These are phyloP conservation scores for Synchiropus splendidus DNA, from an alignment of 2,113 vertebrate genomes.

Conservation along the genomic window DNA sequence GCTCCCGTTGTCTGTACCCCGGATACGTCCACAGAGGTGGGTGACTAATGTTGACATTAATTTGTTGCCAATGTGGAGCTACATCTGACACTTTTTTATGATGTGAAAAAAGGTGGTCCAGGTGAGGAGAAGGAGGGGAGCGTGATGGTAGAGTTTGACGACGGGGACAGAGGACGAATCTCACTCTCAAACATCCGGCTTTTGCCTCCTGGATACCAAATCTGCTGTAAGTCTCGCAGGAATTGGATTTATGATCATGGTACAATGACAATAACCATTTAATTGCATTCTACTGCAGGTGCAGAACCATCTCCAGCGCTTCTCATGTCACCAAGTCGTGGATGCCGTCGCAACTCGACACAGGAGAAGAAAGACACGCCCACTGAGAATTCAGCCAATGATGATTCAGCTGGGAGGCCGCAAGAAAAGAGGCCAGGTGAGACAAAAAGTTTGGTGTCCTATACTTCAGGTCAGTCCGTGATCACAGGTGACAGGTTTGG, in stretches of 20 bases:
- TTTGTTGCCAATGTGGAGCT: too few species aligned
- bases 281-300: constrained; percentile 56
- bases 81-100: too few species aligned
- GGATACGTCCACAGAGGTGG: constrained; percentile 87
- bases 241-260: not conserved
- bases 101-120: constrained; percentile 48
- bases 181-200: constrained; percentile 82
- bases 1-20: constrained; percentile 88
- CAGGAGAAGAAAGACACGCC: constrained; percentile 62
- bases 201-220: constrained; percentile 89
- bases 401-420: constrained; percentile 58
- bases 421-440: constrained; percentile 80
- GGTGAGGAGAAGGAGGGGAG: constrained; percentile 78
- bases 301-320: constrained; percentile 86
- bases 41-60: constrained; percentile 1
- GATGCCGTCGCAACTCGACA: constrained; percentile 63
- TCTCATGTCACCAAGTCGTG: constrained; percentile 75
- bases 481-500: too few species aligned
- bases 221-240: constrained; percentile 74
- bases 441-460: not conserved
- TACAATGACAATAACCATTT: not conserved
- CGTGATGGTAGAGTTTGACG: constrained; percentile 91
- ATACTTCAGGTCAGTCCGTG: too few species aligned
- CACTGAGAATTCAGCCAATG: constrained; percentile 55
- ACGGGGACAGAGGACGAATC: constrained; percentile 90